Percentiles rank a stretch among this genome's conserved stretches.
Evolutionary conservation across 2,113 vertebrate genomes (phyloP).

Genomic region (Spheniscus mendiculus): DNA sequence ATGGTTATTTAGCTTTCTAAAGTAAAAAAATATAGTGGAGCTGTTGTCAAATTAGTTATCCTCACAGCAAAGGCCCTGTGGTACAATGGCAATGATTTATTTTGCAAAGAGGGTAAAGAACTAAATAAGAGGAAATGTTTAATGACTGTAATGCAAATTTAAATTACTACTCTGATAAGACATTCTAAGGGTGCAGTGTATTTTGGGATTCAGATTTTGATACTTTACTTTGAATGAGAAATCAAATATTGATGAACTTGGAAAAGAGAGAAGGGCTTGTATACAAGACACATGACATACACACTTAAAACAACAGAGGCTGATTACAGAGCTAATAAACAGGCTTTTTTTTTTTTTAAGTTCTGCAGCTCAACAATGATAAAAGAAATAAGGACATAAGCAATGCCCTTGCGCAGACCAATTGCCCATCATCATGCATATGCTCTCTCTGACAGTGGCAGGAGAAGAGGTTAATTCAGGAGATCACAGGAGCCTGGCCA

Average conservation of each 20-base stretch:
- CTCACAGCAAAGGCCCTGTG: not conserved
- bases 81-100: not conserved
- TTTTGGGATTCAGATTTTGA: not conserved
- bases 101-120: not conserved
- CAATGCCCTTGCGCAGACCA: not conserved
- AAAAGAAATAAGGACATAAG: not conserved
- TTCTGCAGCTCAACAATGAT: not conserved
- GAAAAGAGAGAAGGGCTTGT: not conserved
- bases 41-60: not conserved
- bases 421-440: not conserved
- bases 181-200: not conserved
- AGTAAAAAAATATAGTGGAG: not conserved
- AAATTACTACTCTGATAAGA: not conserved
- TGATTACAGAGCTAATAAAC: not conserved
- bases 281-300: not conserved
- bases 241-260: not conserved
- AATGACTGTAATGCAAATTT: not conserved
- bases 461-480: not conserved
- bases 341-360: not conserved
- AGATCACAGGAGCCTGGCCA: not conserved
- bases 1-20: not conserved
- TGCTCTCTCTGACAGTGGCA: not conserved
- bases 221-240: not conserved
- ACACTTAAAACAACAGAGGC: not conserved
- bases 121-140: not conserved